Evolutionary conservation across 2,113 vertebrate genomes (phyloP).

Genomic region (Callorhinus ursinus): DNA sequence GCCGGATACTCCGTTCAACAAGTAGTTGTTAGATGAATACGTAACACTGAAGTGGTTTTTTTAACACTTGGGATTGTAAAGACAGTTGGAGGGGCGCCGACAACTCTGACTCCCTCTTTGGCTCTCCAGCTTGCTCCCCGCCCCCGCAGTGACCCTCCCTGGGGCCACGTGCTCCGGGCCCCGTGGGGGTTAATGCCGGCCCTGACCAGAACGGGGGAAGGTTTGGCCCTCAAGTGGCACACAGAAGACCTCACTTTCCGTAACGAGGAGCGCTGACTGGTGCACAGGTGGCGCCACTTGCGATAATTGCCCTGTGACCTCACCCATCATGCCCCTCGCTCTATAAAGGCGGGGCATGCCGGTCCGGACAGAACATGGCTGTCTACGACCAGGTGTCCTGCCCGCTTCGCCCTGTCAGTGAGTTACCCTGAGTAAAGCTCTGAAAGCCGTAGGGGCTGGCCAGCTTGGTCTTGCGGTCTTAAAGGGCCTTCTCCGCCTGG

Average conservation of each 20-base stretch:
- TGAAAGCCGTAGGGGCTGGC: background rate
- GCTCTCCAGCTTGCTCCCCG: background rate
- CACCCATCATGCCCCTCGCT: background rate
- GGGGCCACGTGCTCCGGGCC: background rate
- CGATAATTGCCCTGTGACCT: background rate
- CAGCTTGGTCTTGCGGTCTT: background rate
- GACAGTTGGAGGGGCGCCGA: background rate
- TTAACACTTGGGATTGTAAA: constrained; percentile 11
- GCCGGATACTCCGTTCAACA: background rate
- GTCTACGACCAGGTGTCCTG: accelerated
- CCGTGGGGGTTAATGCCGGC: background rate
- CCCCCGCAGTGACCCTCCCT: background rate
- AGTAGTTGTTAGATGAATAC: background rate
- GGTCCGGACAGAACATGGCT: background rate
- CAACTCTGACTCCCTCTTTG: background rate
- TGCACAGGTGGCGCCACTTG: background rate
- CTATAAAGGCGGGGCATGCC: background rate
- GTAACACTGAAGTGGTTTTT: constrained; percentile 4
- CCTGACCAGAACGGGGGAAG: background rate
- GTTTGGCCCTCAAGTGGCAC: background rate
- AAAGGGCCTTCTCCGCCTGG: background rate
- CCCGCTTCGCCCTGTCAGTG: background rate
- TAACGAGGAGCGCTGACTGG: background rate
- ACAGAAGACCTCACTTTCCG: background rate
- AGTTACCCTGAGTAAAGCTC: background rate